Conservation (phyloP, 2,113 vertebrate species). For the Mystacornis crossleyi region DNA sequence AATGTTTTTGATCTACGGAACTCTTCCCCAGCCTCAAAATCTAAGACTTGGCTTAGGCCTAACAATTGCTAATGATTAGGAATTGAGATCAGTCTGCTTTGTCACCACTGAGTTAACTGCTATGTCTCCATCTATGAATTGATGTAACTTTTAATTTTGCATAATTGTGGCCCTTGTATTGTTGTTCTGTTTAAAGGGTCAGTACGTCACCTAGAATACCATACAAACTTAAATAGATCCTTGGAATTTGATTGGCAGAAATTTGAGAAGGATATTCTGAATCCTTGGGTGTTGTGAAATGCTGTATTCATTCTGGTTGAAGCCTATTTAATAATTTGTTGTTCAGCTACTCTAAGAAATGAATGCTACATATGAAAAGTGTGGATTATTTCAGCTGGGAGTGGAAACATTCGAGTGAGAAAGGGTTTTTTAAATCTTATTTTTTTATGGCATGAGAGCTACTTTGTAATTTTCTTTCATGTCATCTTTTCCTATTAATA, state of each 20-base stretch:
- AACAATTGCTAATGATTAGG: not conserved
- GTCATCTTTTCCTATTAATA: not conserved
- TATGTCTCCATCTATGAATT: not conserved
- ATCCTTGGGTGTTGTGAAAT: not conserved
- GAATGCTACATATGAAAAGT: not conserved
- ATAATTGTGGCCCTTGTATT: not conserved
- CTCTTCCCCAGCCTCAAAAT: not conserved
- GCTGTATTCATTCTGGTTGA: not conserved
- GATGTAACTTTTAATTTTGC: not conserved
- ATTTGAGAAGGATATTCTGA: not conserved
- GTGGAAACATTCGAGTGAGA: not conserved
- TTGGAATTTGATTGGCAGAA: not conserved
- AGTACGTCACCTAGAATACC: not conserved
- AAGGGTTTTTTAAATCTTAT: fast-evolving
- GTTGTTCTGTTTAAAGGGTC: not conserved
- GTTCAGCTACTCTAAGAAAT: not conserved
- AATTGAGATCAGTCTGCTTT: not conserved
- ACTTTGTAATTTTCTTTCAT: not conserved
- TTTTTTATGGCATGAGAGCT: not conserved
- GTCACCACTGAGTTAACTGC: not conserved
- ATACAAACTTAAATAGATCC: not conserved
- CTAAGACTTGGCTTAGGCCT: not conserved
- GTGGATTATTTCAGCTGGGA: not conserved
- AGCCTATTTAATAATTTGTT: not conserved
- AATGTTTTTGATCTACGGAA: not conserved